phyloP scores from a whole-genome alignment of 2,797 vertebrate genomes.

The Poeciliopsis paucimaculata region DNA sequence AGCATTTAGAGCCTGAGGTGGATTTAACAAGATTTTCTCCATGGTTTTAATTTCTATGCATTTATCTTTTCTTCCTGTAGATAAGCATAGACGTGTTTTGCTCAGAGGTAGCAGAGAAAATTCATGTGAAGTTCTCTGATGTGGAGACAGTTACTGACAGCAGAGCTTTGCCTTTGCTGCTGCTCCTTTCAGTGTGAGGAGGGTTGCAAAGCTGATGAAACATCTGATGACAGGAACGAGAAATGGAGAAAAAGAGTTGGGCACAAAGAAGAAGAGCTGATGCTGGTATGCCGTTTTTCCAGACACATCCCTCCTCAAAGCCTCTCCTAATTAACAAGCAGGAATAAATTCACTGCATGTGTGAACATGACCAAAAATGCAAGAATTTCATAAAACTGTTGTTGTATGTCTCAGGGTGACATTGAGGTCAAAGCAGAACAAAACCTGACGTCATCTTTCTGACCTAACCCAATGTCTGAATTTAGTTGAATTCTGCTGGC shows the following conservation, averaged over 20 bases:
- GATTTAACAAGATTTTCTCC: not conserved
- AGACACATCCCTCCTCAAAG: slow-evolving; percentile 28
- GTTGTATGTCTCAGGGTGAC: slow-evolving; percentile 34
- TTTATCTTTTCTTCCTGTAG: slow-evolving; percentile 1
- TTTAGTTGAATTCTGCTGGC: slow-evolving; percentile 32
- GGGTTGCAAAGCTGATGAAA: slow-evolving; percentile 54
- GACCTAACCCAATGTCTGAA: slow-evolving; percentile 78
- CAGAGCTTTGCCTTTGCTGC: slow-evolving; percentile 13
- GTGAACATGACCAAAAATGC: slow-evolving; percentile 24
- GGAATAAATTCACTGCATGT: slow-evolving; percentile 13
- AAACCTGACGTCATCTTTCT: slow-evolving; percentile 46
- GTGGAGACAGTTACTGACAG: slow-evolving; percentile 37
- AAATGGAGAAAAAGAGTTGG: slow-evolving; percentile 28
- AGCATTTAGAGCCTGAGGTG: not conserved
- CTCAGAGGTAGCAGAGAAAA: slow-evolving; percentile 41
- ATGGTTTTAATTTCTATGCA: not conserved
- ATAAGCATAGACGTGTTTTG: slow-evolving; percentile 17
- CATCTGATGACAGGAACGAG: slow-evolving; percentile 39
- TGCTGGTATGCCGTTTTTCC: slow-evolving; percentile 11
- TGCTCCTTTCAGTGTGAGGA: slow-evolving; percentile 37
- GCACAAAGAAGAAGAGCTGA: slow-evolving; percentile 22
- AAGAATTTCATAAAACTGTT: slow-evolving; percentile 29
- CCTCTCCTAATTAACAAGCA: slow-evolving; percentile 43
- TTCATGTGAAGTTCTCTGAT: slow-evolving; percentile 33
- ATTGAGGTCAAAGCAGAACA: slow-evolving; percentile 48